These are phyloP conservation scores for Achlya flavicornis DNA, from an alignment of 2,888 invertebrate species.

Conservation along the genomic window DNA sequence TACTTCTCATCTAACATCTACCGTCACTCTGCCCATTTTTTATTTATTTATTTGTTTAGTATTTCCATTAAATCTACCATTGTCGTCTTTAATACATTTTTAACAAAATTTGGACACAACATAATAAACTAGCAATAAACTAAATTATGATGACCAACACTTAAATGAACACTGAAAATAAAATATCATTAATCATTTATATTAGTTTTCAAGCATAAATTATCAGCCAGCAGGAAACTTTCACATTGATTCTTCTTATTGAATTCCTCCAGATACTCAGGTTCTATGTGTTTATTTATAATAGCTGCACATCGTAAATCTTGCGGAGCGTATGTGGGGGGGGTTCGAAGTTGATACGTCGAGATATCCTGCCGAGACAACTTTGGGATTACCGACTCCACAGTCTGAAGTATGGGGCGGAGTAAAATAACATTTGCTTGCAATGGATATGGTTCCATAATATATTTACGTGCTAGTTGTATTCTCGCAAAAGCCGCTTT, in stretches of 20 bases:
- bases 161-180: no score
- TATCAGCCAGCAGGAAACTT: not conserved
- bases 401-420: not conserved
- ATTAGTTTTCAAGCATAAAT: not conserved
- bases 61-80: no score
- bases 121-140: no score
- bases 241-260: slow-evolving; percentile 22
- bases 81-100: no score
- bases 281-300: slow-evolving; percentile 21
- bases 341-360: slow-evolving; percentile 16
- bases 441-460: slow-evolving; percentile 10
- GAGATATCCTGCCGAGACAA: not conserved
- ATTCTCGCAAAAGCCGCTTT: slow-evolving; percentile 18
- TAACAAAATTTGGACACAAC: no score
- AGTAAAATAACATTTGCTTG: slow-evolving; percentile 21
- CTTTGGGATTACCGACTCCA: not conserved
- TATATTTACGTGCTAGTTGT: slow-evolving; percentile 15
- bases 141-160: no score
- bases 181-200: not conserved
- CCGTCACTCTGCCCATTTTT: no score
- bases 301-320: slow-evolving; percentile 19
- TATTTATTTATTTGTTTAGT: no score
- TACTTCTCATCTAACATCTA: no score
- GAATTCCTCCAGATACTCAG: slow-evolving; percentile 15
- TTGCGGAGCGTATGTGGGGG: slow-evolving; percentile 16